Percentiles rank a stretch among this genome's conserved stretches.
phyloP scores from a whole-genome alignment of 2,888 invertebrate species.

The Ophioninae sp. region DNA sequence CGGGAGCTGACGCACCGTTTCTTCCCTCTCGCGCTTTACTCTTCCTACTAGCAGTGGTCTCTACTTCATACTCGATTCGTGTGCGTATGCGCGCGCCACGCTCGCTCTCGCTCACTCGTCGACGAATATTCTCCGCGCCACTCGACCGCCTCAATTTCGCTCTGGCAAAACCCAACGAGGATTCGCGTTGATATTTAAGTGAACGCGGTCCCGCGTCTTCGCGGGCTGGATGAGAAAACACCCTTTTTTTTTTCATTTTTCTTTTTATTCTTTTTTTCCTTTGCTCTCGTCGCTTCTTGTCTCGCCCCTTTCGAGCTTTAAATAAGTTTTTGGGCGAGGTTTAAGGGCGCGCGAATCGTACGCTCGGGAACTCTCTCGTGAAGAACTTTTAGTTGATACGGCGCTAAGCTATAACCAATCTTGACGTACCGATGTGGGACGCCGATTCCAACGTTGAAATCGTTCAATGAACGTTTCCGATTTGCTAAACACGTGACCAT shows the following conservation, averaged over 20 bases:
- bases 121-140: slow-evolving; percentile 41
- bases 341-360: background rate
- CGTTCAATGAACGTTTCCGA: no score
- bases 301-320: background rate
- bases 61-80: slow-evolving; percentile 21
- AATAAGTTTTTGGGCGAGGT: background rate
- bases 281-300: background rate
- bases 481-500: no score
- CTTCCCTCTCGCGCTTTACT: slow-evolving; percentile 64
- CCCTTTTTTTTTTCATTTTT: background rate
- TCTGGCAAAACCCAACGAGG: slow-evolving; percentile 54
- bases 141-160: slow-evolving; percentile 56
- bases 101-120: slow-evolving; percentile 14
- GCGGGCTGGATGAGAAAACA: background rate
- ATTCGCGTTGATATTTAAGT: slow-evolving; percentile 48
- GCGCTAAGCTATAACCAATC: no score
- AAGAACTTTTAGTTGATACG: background rate
- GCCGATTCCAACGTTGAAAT: no score
- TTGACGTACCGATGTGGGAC: no score
- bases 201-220: slow-evolving; percentile 38
- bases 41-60: slow-evolving; percentile 49
- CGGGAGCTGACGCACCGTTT: slow-evolving; percentile 80
- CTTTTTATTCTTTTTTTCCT: background rate
- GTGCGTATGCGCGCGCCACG: background rate
- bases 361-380: background rate